phyloP scores from a whole-genome alignment of 2,113 vertebrate species.

The Anthoscopus minutus region DNA sequence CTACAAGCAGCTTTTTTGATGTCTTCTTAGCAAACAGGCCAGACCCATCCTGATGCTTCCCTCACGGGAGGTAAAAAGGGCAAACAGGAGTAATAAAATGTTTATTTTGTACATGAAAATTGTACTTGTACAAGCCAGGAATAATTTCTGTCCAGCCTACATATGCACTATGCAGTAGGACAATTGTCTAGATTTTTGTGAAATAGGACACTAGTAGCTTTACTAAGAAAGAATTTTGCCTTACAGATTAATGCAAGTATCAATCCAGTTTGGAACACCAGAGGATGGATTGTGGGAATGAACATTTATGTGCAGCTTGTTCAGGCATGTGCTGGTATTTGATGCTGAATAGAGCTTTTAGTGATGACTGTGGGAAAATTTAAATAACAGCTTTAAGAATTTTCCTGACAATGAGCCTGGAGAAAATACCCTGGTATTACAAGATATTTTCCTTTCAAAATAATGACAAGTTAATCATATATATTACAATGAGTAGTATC shows the following conservation, averaged over 20 bases:
- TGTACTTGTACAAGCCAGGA: neutral
- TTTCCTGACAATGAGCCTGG: neutral
- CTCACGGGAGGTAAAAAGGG: neutral
- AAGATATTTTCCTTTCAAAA: conserved; percentile 28
- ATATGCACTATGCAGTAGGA: neutral
- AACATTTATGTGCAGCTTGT: neutral
- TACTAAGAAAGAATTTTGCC: neutral
- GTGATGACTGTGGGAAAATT: neutral
- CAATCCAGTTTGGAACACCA: neutral
- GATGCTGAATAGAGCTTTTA: neutral
- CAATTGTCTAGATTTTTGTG: neutral
- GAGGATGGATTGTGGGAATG: neutral
- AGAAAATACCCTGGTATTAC: conserved; percentile 31
- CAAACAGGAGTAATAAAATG: neutral
- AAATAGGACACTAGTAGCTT: neutral
- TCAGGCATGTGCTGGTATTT: neutral
- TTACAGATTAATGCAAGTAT: neutral
- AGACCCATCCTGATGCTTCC: neutral
- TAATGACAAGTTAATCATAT: neutral
- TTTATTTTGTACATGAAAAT: neutral
- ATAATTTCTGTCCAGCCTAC: neutral
- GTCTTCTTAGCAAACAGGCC: neutral
- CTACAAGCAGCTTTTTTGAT: neutral
- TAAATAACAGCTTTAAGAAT: conserved; percentile 13
- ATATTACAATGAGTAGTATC: neutral